Evolutionary conservation across 2,888 invertebrate genomes (phyloP), one percentile per base, ranked within the genome.

Genomic region (Mythimna albipuncta): DNA sequence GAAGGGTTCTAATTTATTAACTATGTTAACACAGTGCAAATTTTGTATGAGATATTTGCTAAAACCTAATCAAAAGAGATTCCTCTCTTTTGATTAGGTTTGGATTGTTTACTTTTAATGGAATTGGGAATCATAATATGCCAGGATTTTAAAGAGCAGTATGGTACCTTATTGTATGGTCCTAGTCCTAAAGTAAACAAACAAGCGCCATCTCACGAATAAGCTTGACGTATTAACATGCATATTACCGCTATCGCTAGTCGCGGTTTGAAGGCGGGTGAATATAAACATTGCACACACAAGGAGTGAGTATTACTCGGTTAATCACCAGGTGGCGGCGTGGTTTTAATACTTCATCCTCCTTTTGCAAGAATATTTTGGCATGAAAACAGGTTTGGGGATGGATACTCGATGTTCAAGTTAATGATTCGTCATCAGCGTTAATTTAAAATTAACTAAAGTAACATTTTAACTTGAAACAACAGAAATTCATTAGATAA

Each of bases 191-290:
- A 76, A 77, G 62, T 72, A 79, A 81, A 83, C 79, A 78, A 80
- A 75, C 70, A 72, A 86, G 81, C 90, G 90, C 90, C 90, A 89
- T 88, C 89, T 89, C 85, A 82, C 90, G 88, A 81, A 84, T 72
- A 52, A 64, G 41, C 69, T 63, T 52, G 83, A 75, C 63, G 66
- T 77, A 71, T 71, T 64, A 79, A 72, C 70, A 72, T 73, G 75
- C 70, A 70, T 72, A 72, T 64, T 73, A 75, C 66, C 57, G 59
- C 62, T 73, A 35, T 64, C 57, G 52, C 62, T 73, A 35, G 65
- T 44, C 50, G 74, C 78, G 72, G 71, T 41, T 64, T 76, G 67
- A 26, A 64, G 38, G 67, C 79, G 47, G 55, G 62, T 65, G 64
- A 83, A 77, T 72, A 68, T 82, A 82, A 84, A 85, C 77, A 85